phyloP scores from a whole-genome alignment of 2,113 vertebrate genomes.

The Sceloporus undulatus region DNA sequence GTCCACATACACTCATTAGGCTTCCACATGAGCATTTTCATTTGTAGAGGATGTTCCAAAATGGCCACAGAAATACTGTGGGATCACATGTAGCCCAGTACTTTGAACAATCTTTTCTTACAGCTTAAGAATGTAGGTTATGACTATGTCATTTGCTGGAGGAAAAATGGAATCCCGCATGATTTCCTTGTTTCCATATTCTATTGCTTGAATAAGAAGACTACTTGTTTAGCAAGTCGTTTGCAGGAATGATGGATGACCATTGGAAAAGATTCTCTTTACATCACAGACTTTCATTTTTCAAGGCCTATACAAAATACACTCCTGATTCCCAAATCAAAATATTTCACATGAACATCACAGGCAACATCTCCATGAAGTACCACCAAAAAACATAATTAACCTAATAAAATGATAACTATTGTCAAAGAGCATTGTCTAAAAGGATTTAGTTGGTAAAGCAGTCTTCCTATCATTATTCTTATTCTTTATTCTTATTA shows the following conservation, averaged over 20 bases:
- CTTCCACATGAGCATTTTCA: not conserved
- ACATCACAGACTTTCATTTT: not conserved
- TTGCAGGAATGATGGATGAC: not conserved
- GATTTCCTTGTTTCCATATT: not conserved
- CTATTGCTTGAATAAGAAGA: not conserved
- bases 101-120: not conserved
- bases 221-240: not conserved
- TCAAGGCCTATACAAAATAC: not conserved
- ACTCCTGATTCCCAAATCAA: not conserved
- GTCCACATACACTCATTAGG: not conserved
- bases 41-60: not conserved
- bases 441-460: no score
- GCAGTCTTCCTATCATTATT: not conserved
- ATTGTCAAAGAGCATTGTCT: not conserved
- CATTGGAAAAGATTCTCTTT: not conserved
- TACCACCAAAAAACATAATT: not conserved
- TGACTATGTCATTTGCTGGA: not conserved
- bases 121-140: not conserved
- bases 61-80: not conserved
- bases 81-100: not conserved
- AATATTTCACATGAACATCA: not conserved
- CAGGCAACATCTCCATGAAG: not conserved
- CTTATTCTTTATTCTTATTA: not conserved
- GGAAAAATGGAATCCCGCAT: no score
- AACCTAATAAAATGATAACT: not conserved